These are phyloP conservation scores for Intellagama lesueurii DNA, from an alignment of 2,797 vertebrate genomes.

Conservation along the genomic window DNA sequence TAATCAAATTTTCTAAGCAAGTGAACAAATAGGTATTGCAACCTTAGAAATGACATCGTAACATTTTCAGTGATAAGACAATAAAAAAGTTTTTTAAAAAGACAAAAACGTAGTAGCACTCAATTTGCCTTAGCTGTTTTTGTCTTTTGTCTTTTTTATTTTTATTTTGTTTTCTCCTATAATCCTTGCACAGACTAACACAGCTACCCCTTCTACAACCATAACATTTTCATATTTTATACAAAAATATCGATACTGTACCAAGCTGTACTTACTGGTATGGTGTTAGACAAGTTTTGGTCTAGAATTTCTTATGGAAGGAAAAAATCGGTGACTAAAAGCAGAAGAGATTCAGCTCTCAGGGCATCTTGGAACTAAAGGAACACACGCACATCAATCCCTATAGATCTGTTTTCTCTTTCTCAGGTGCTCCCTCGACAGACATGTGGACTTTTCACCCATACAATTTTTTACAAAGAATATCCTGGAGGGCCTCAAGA, in stretches of 20 bases:
- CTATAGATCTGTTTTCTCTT: slow-evolving; percentile 7
- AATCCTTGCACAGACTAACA: too few relatives aligned
- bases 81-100: too few relatives aligned
- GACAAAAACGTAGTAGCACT: too few relatives aligned
- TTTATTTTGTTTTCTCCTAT: too few relatives aligned
- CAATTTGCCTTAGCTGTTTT: too few relatives aligned
- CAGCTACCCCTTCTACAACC: too few relatives aligned
- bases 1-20: not conserved
- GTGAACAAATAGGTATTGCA: not conserved
- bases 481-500: slow-evolving; percentile 96
- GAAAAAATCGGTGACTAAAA: not conserved
- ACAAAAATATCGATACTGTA: not conserved
- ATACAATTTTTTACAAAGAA: slow-evolving; percentile 98
- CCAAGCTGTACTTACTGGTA: not conserved
- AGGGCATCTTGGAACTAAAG: slow-evolving; percentile 7
- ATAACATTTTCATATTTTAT: not conserved
- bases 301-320: not conserved
- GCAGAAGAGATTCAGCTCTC: not conserved
- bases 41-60: not conserved
- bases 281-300: not conserved
- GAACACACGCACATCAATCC: not conserved
- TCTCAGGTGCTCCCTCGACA: slow-evolving; percentile 94
- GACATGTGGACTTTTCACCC: slow-evolving; percentile 97
- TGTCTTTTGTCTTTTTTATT: too few relatives aligned
- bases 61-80: not conserved